Percentiles rank a stretch among this genome's conserved stretches.
Conservation (phyloP, 1,140 invertebrate species). For the Drosophila kohkoa region DNA sequence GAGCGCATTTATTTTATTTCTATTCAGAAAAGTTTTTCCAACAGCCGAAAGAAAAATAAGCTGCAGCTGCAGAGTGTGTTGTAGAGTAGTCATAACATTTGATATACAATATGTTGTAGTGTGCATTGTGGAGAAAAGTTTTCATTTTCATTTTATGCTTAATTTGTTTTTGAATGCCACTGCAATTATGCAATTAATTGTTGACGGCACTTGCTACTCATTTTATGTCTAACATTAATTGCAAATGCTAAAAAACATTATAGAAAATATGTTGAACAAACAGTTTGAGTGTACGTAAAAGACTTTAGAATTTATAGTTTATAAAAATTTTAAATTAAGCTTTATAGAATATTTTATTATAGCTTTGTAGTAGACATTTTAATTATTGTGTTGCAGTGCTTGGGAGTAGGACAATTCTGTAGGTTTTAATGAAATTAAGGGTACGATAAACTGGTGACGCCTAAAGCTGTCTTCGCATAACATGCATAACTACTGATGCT, state of each 20-base stretch:
- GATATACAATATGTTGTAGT: not conserved
- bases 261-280: not conserved
- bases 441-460: too few relatives aligned
- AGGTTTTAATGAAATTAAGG: not conserved
- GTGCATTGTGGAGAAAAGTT: conserved; percentile 1
- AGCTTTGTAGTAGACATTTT: not conserved
- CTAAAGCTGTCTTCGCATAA: not conserved
- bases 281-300: too few relatives aligned
- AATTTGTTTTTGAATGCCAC: conserved; percentile 10
- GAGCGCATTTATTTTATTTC: conserved; percentile 2
- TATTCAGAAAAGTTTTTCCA: conserved; percentile 20
- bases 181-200: conserved; percentile 32
- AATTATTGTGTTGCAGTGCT: not conserved
- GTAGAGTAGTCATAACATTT: conserved; percentile 5
- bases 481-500: too few relatives aligned
- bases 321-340: too few relatives aligned
- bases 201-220: conserved; percentile 36
- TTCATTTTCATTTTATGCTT: conserved; percentile 17
- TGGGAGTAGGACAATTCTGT: not conserved
- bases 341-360: too few relatives aligned
- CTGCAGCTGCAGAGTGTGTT: not conserved
- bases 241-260: conserved; percentile 29
- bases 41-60: not conserved
- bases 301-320: too few relatives aligned
- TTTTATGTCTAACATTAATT: conserved; percentile 2